A percentile compares a stretch with the other conserved stretches of the same genome.
Conservation (phyloP, 2,888 invertebrate species). For the Cepaea hortensis region DNA sequence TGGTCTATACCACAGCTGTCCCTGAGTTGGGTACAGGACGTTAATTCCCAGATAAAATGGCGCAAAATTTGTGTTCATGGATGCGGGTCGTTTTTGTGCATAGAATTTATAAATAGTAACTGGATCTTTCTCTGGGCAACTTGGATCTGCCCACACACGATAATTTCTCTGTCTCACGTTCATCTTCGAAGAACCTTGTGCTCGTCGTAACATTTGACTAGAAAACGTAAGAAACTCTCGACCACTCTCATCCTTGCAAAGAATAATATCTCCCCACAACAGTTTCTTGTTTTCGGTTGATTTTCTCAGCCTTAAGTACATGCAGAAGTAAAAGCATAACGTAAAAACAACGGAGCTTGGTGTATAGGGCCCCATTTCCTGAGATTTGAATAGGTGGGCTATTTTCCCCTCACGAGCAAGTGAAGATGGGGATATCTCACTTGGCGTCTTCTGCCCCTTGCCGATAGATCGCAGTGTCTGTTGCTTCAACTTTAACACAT, state of each 20-base stretch:
- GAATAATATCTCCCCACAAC: slow-evolving; percentile 68
- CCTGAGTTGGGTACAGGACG: slow-evolving; percentile 58
- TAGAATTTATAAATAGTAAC: slow-evolving; percentile 68
- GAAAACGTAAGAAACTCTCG: slow-evolving; percentile 64
- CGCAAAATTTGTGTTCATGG: slow-evolving; percentile 63
- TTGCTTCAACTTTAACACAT: slow-evolving; percentile 66
- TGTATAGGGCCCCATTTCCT: slow-evolving; percentile 69
- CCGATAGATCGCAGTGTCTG: slow-evolving; percentile 62
- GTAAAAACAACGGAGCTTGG: slow-evolving; percentile 68
- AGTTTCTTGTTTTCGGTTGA: slow-evolving; percentile 69
- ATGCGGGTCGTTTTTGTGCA: slow-evolving; percentile 61
- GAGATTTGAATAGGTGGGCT: slow-evolving; percentile 63
- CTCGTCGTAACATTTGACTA: slow-evolving; percentile 53
- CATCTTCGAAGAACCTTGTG: slow-evolving; percentile 48
- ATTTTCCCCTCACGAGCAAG: slow-evolving; percentile 60
- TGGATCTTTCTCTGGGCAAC: slow-evolving; percentile 63
- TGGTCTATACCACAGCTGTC: slow-evolving; percentile 66
- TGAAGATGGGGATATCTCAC: slow-evolving; percentile 53
- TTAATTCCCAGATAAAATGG: slow-evolving; percentile 69
- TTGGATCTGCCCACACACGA: slow-evolving; percentile 58
- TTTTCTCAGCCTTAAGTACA: slow-evolving; percentile 65
- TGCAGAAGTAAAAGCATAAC: slow-evolving; percentile 66
- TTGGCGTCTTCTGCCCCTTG: slow-evolving; percentile 61
- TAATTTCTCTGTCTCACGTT: slow-evolving; percentile 52
- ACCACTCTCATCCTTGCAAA: slow-evolving; percentile 58